These are phyloP conservation scores for Calonectris borealis DNA, from an alignment of 2,113 vertebrate genomes.

Conservation along the genomic window DNA sequence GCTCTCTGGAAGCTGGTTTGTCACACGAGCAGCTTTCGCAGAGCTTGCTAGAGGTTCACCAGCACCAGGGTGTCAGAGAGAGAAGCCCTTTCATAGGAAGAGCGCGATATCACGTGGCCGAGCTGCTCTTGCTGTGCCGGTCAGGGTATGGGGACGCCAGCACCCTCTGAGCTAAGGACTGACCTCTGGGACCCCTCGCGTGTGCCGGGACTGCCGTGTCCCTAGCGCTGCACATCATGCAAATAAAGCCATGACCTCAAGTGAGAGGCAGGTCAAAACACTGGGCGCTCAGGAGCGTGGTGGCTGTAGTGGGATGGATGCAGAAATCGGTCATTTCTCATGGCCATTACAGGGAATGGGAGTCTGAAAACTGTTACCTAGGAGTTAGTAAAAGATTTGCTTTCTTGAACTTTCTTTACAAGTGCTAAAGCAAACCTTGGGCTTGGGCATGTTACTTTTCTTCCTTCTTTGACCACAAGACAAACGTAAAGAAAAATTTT, in stretches of 20 bases:
- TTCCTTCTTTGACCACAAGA: not conserved
- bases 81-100: not conserved
- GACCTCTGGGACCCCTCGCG: not conserved
- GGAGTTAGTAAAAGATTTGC: not conserved
- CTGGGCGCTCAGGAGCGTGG: not conserved
- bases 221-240: not conserved
- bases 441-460: not conserved
- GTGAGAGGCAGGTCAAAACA: not conserved
- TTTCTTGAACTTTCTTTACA: not conserved
- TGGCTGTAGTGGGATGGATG: not conserved
- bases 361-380: not conserved
- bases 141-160: not conserved
- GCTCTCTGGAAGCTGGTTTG: not conserved
- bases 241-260: not conserved
- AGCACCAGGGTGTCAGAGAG: not conserved
- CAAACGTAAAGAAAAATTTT: not conserved
- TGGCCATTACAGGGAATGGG: rapidly evolving
- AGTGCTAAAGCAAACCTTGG: not conserved
- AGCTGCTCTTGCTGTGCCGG: not conserved
- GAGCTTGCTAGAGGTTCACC: not conserved
- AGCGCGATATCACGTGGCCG: rapidly evolving
- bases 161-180: not conserved
- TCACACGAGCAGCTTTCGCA: not conserved
- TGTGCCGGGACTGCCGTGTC: not conserved
- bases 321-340: not conserved